A percentile compares a stretch with the other conserved stretches of the same genome.
Evolutionary conservation across 2,113 vertebrate species (phyloP).

Genomic region (Coregonus clupeaformis): DNA sequence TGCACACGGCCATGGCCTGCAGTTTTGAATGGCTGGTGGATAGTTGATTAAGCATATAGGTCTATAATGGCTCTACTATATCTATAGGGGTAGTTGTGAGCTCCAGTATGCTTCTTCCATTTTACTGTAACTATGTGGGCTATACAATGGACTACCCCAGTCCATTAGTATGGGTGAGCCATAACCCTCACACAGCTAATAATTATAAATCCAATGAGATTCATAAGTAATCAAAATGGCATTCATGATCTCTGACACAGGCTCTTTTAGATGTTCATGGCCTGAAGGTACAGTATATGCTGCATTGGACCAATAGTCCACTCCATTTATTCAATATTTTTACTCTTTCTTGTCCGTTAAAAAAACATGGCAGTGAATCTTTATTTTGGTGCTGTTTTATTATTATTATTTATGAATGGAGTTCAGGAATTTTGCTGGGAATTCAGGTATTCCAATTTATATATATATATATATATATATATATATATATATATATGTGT

Average conservation of each 20-base stretch:
- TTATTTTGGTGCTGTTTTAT: constrained; percentile 22
- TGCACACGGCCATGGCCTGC: too few species aligned
- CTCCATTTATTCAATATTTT: constrained; percentile 56
- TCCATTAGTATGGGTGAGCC: too few species aligned
- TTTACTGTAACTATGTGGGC: constrained; percentile 26
- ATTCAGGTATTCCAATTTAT: too few species aligned
- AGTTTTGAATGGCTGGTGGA: too few species aligned
- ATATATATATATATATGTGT: too few species aligned
- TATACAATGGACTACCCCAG: too few species aligned
- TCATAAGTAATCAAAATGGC: constrained; percentile 60
- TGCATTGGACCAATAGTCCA: constrained; percentile 45
- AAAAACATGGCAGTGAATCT: not conserved
- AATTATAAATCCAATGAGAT: constrained; percentile 68
- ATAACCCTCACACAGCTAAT: constrained; percentile 61
- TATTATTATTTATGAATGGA: too few species aligned
- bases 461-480: too few species aligned
- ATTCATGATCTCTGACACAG: constrained; percentile 67
- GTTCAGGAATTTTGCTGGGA: too few species aligned
- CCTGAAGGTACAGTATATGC: constrained; percentile 35
- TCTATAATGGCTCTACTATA: not conserved
- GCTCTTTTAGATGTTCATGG: constrained; percentile 68
- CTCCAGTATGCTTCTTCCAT: constrained; percentile 44
- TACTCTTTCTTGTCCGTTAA: constrained; percentile 58
- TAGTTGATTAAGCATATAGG: too few species aligned
- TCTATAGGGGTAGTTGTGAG: constrained; percentile 2